Percentiles rank a stretch among this genome's conserved stretches.
phyloP scores from a whole-genome alignment of 2,113 vertebrate species.

The Siniperca knerii region DNA sequence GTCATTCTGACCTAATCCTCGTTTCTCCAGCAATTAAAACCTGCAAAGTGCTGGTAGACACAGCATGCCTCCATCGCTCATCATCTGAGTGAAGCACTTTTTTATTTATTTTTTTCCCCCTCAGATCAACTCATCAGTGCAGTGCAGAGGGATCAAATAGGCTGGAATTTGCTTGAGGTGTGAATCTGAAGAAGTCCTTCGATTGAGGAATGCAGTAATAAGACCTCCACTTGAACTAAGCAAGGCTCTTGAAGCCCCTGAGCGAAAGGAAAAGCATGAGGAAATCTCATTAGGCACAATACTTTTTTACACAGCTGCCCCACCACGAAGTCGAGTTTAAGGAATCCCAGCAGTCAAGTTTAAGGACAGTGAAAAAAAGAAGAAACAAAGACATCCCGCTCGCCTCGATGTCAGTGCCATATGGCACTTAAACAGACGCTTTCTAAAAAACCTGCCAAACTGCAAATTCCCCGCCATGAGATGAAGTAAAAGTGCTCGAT shows the following conservation, averaged over 20 bases:
- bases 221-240: slow-evolving; percentile 82
- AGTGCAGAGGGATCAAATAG: slow-evolving; percentile 79
- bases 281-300: slow-evolving; percentile 84
- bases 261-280: slow-evolving; percentile 55
- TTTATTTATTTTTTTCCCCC: slow-evolving; percentile 44
- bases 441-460: slow-evolving; percentile 67
- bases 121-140: slow-evolving; percentile 77
- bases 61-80: slow-evolving; percentile 50
- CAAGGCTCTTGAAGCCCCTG: slow-evolving; percentile 58
- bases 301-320: slow-evolving; percentile 66
- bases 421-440: slow-evolving; percentile 57
- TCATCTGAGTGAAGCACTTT: slow-evolving; percentile 44
- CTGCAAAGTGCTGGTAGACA: slow-evolving; percentile 32
- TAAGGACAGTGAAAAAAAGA: slow-evolving; percentile 64
- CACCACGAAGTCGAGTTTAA: slow-evolving; percentile 64
- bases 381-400: slow-evolving; percentile 61
- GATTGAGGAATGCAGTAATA: slow-evolving; percentile 79
- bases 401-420: slow-evolving; percentile 21
- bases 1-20: slow-evolving; percentile 47
- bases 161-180: slow-evolving; percentile 81
- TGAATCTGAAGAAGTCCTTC: slow-evolving; percentile 72
- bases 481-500: slow-evolving; percentile 80
- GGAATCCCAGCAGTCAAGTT: slow-evolving; percentile 67
- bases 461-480: slow-evolving; percentile 76
- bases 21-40: slow-evolving; percentile 66